Evolutionary conservation across 2,888 invertebrate genomes (phyloP).

Genomic region (Tenthredo livida): DNA sequence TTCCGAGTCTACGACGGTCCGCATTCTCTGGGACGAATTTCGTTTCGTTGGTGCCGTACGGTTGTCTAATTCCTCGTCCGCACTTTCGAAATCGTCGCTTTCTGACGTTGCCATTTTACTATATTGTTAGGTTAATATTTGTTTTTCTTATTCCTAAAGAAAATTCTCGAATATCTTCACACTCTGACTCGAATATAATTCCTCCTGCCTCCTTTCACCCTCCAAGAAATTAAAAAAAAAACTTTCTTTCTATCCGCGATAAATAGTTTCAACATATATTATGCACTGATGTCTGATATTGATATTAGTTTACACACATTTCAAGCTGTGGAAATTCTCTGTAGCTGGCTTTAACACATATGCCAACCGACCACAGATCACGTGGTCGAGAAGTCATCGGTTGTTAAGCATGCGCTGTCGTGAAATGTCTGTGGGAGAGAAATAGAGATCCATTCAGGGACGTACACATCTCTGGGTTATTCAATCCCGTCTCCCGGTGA

Average conservation of each 20-base stretch:
- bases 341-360: conserved; percentile 37
- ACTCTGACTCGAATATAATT: neutral
- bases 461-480: conserved; percentile 10
- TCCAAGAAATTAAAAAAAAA: neutral
- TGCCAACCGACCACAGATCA: conserved; percentile 40
- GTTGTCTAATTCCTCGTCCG: conserved; percentile 83
- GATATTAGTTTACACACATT: conserved; percentile 13
- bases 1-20: conserved; percentile 71
- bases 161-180: neutral
- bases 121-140: conserved; percentile 72
- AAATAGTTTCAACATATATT: neutral
- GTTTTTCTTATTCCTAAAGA: conserved; percentile 64
- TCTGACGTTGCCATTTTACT: conserved; percentile 87
- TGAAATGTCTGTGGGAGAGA: conserved; percentile 8
- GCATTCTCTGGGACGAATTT: conserved; percentile 52
- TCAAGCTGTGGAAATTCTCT: neutral
- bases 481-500: neutral
- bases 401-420: conserved; percentile 50
- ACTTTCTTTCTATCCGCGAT: neutral
- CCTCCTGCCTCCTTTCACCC: neutral
- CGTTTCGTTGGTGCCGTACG: conserved; percentile 56
- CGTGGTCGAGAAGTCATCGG: conserved; percentile 47
- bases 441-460: conserved; percentile 29
- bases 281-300: conserved; percentile 15
- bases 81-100: conserved; percentile 89